Base-by-base conservation (phyloP, 2,888 invertebrate genomes). In the Petrophora chlorosata region DNA sequence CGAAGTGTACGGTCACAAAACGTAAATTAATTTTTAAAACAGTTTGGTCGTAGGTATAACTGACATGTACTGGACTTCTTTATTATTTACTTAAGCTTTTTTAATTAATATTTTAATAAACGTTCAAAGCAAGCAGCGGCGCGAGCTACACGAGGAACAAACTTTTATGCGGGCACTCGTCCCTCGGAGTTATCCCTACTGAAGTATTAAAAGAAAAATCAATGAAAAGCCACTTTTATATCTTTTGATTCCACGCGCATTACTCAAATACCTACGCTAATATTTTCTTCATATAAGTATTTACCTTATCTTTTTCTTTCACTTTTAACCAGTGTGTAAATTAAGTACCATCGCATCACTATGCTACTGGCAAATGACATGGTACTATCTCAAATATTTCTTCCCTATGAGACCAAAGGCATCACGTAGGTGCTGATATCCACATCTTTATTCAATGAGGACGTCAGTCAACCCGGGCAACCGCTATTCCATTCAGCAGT, bases 101-200 rank as follows among this genome's bases (percentile, higher is more conserved):
- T 16, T n/a, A 30, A 38, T 10, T 25, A 19, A 25, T 32, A 36
- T 44, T 44, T 44, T 25, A 12, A 38, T 44, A 16, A 30, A 22
- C 29, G n/a, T 44, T 43, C 35, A 28, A 29, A 30, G 23, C 12
- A 23, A 36, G 30, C 30, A 17, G 30, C 30, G 23, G 13, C 30
- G 36, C 17, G 25, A 44, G 3, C 29, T 23, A 30, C 43, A 44
- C 22, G 28, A 35, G 29, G 43, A 35, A 35, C 22, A 23, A 44
- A 35, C 30, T 44, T 36, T 32, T 23, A 44, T 44, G 30, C 44
- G 44, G 36, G 30, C 30, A 23, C 36, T 36, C 23, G 25, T 35
- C 22, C 35, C 29, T 23, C 13, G 30, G 30, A 10, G 15, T 30
- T 12, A 36, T 16, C 30, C 23, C 9, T 16, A 16, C 16, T 25